These are phyloP conservation scores for Todus mexicanus DNA, from an alignment of 2,797 vertebrate genomes.

Conservation along the genomic window DNA sequence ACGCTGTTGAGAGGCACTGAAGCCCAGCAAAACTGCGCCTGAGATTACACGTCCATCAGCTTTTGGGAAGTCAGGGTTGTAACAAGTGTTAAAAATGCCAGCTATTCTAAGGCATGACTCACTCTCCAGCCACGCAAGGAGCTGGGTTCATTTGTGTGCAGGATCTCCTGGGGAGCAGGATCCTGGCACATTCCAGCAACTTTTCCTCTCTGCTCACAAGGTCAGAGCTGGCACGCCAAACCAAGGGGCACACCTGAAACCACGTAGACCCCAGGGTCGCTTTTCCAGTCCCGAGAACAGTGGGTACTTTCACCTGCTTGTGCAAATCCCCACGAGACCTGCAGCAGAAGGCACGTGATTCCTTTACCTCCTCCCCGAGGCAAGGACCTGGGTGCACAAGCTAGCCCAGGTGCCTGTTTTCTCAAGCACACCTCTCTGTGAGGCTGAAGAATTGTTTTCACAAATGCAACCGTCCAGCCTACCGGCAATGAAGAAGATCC, in stretches of 20 bases:
- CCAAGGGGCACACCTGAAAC: neutral
- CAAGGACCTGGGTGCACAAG: neutral
- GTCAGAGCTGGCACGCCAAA: neutral
- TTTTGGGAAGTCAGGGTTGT: neutral
- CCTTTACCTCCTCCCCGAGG: rapidly evolving
- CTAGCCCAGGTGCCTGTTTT: neutral
- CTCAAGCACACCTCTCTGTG: neutral
- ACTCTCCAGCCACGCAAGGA: neutral
- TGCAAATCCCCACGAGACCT: neutral
- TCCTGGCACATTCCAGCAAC: neutral
- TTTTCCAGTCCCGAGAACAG: neutral
- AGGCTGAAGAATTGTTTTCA: neutral
- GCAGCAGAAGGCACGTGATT: neutral
- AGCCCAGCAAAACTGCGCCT: neutral
- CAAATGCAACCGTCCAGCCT: neutral
- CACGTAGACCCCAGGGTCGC: rapidly evolving
- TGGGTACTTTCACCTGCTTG: neutral
- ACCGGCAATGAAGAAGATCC: neutral
- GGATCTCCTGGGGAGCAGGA: rapidly evolving
- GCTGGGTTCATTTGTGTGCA: neutral
- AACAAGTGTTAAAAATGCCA: neutral
- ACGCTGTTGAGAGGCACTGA: rapidly evolving
- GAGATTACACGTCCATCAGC: neutral
- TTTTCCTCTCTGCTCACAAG: neutral
- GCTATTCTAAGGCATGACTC: neutral